Base-by-base conservation (phyloP, 2,888 invertebrate genomes). In the Aphidoletes aphidimyza region DNA sequence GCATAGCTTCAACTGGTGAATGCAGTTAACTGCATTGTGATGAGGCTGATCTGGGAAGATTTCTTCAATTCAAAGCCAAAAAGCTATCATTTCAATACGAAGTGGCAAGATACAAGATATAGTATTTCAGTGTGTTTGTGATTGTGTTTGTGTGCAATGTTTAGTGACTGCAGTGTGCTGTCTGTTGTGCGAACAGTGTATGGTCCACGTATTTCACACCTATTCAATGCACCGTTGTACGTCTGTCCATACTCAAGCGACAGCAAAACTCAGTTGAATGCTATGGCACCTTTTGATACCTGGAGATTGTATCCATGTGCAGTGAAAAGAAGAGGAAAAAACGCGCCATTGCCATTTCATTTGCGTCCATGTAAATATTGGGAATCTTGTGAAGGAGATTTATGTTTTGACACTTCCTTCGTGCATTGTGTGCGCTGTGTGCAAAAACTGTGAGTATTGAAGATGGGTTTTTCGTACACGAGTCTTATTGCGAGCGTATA, bases 401-500 rank as follows among this genome's bases (percentile, higher is more conserved):
- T 69, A 69, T 69, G 69, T 69, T 69, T 69, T 69, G 69, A 69
- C 69, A 69, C 69, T 69, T 69, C 69, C 34, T 30, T 69, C 69
- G 54, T 54, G 22, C 8, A 17, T 17, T 14, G 17, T 47, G 26
- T 54, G 22, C 26, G n/a, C n/a, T 69, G 30, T 69, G 9, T 54
- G n/a, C 22, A 14, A 19, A 54, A 54, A 54, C 11, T 8, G 54
- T n/a, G n/a, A n/a, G 54, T 54, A 69, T 22, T 30, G 26, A 3
- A 30, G 34, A 30, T 69, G 5, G 69, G 6, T 26, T 30, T 9
- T 30, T 42, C 14, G 42, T 42, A 42, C 42, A 42, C 42, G n/a
- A n/a, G n/a, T n/a, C n/a, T n/a, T n/a, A n/a, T n/a, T n/a, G n/a
- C n/a, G n/a, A n/a, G n/a, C n/a, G n/a, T n/a, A n/a, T n/a, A n/a